phyloP scores from a whole-genome alignment of 1,140 invertebrate species.

The Drosophila pectinifera region DNA sequence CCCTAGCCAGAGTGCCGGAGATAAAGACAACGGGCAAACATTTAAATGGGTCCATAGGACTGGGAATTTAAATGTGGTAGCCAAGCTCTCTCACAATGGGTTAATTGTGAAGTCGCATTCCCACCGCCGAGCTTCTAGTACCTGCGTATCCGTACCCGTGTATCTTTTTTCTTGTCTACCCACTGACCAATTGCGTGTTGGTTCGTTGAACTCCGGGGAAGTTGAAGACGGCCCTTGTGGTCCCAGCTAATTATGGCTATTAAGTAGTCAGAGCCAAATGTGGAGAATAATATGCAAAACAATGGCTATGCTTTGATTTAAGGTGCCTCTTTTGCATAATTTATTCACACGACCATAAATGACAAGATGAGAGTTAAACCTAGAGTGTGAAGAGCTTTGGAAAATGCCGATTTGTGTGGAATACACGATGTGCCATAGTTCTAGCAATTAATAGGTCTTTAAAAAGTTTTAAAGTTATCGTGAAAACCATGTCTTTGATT shows the following conservation, averaged over 20 bases:
- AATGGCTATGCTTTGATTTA: constrained; percentile 66
- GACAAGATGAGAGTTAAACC: not conserved
- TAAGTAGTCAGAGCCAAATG: constrained; percentile 43
- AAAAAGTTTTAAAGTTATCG: not conserved
- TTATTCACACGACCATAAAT: constrained; percentile 25
- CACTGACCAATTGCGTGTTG: constrained; percentile 64
- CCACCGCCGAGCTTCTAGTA: constrained; percentile 20
- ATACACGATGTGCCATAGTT: constrained; percentile 28
- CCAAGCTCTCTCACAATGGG: constrained; percentile 9
- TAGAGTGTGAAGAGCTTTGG: not conserved
- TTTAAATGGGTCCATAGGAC: constrained; percentile 3
- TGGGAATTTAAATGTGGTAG: constrained; percentile 1
- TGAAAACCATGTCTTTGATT: not conserved
- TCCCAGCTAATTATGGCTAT: constrained; percentile 70
- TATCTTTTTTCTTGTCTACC: constrained; percentile 14
- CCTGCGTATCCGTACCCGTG: constrained; percentile 15
- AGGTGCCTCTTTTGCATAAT: constrained; percentile 37
- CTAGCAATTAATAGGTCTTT: not conserved
- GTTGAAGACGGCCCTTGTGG: constrained; percentile 16
- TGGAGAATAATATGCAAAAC: constrained; percentile 56
- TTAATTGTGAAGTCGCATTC: constrained; percentile 12
- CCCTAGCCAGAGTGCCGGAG: constrained; percentile 1
- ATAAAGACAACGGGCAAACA: constrained; percentile 17
- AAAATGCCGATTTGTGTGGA: not conserved
- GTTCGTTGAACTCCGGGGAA: constrained; percentile 65